Base-by-base conservation (phyloP, 2,113 vertebrate species). In the Meles meles region DNA sequence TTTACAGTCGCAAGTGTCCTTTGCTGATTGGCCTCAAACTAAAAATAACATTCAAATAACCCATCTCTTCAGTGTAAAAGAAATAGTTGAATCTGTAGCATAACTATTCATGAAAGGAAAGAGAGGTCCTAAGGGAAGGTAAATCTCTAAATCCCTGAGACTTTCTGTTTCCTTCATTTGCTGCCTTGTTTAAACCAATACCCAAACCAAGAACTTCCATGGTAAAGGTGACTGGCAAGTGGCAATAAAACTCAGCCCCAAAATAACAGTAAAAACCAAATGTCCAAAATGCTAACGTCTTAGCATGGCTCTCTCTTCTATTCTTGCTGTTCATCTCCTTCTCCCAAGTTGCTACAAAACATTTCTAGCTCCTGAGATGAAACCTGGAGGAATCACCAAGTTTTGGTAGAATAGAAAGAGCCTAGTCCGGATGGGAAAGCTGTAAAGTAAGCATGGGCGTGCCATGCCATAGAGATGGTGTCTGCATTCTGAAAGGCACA, bases 51-150 rank as follows among this genome's bases (percentile, higher is more conserved):
- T 77, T 84, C 80, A 96, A 89, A 96, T 37, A 95, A 42, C 69
- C 67, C 77, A 31, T 44, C 39, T 88, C 71, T 59, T 92, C 84
- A 72, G 47, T 71, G 39, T n/a, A 94, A 90, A 95, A 69, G 92
- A 96, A 96, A 87, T 93, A 90, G n/a, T 31, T 67, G 47, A 7
- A 77, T 84, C 44, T 72, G 52, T 21, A 39, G 2, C 42, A n/a
- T 84, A 93, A 96, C 97, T 96, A 96, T 97, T 94, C 90, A 97
- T 95, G 92, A 97, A 88, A 92, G 61, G n/a, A 93, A 47, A 52
- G 14, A 23, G 18, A 27, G 7, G 77, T 93, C 42, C 31, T 88
- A 39, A 92, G 74, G 47, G 83, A 90, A 25, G 13, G 31, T 13
- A 88, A 93, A 49, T 88, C 74, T 95, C 55, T 93, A 87, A 97